phyloP scores from a whole-genome alignment of 1,140 invertebrate species.

The Acromyrmex echinatior region DNA sequence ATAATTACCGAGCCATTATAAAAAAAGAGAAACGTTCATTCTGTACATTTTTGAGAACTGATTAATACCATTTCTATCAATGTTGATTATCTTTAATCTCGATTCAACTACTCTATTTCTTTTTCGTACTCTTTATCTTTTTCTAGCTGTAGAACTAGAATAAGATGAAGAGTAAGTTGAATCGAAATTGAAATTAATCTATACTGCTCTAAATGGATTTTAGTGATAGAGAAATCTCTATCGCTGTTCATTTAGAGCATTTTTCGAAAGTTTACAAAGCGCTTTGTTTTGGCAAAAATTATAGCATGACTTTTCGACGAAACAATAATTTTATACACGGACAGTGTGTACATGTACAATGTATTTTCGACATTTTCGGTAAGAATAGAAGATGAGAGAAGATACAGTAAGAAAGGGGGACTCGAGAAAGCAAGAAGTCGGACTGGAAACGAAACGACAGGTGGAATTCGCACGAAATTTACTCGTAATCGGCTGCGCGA shows the following conservation, averaged over 20 bases:
- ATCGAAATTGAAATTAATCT: no score
- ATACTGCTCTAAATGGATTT: no score
- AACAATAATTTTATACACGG: not conserved
- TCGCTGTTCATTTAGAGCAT: not conserved
- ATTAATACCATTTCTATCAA: no score
- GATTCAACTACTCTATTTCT: no score
- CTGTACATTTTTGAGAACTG: not conserved
- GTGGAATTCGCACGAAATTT: constrained; percentile 75
- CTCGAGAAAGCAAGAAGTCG: constrained; percentile 57
- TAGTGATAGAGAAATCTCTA: not conserved
- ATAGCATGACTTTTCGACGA: not conserved
- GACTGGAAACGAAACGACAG: constrained; percentile 71
- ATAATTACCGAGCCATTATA: not conserved
- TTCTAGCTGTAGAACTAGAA: no score
- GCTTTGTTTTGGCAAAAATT: not conserved
- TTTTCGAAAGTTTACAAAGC: not conserved
- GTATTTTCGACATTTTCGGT: constrained; percentile 4
- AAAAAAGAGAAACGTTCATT: not conserved
- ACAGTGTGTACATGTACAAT: not conserved
- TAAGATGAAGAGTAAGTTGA: no score
- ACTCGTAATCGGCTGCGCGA: constrained; percentile 42
- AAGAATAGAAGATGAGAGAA: constrained; percentile 42
- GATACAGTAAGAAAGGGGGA: not conserved
- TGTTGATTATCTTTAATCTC: no score
- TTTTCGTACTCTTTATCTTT: no score